Evolutionary conservation across 2,888 invertebrate genomes (phyloP).

Genomic region (Philonicus albiceps): DNA sequence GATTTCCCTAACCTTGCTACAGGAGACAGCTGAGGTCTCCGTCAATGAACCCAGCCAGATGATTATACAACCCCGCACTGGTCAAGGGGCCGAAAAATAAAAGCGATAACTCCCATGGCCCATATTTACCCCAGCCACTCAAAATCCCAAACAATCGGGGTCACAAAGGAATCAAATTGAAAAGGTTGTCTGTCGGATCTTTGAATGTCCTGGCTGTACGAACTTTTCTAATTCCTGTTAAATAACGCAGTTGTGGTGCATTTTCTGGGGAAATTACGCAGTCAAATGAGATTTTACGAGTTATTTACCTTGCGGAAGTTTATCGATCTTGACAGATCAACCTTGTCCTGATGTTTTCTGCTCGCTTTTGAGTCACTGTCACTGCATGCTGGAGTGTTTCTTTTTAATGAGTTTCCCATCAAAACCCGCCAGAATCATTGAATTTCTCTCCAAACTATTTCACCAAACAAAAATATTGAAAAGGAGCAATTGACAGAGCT

Average conservation of each 20-base stretch:
- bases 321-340: constrained; percentile 40
- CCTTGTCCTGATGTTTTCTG: constrained; percentile 19
- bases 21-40: neutral
- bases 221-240: neutral
- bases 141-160: neutral
- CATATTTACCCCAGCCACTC: neutral
- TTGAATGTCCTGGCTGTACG: neutral
- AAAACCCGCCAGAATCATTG: constrained; percentile 46
- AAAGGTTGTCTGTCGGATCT: neutral
- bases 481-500: constrained; percentile 26
- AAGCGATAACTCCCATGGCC: neutral
- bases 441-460: constrained; percentile 7
- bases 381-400: constrained; percentile 37
- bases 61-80: neutral
- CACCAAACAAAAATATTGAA: constrained; percentile 34
- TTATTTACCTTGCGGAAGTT: constrained; percentile 44
- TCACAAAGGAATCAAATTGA: neutral
- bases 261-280: constrained; percentile 30
- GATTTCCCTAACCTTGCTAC: neutral
- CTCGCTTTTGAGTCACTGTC: constrained; percentile 8
- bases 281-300: neutral
- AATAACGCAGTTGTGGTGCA: neutral
- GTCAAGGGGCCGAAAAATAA: neutral
- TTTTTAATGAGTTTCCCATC: constrained; percentile 46
- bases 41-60: neutral